These are phyloP conservation scores for Ursus arctos DNA, from an alignment of 2,113 vertebrate genomes.

Conservation along the genomic window DNA sequence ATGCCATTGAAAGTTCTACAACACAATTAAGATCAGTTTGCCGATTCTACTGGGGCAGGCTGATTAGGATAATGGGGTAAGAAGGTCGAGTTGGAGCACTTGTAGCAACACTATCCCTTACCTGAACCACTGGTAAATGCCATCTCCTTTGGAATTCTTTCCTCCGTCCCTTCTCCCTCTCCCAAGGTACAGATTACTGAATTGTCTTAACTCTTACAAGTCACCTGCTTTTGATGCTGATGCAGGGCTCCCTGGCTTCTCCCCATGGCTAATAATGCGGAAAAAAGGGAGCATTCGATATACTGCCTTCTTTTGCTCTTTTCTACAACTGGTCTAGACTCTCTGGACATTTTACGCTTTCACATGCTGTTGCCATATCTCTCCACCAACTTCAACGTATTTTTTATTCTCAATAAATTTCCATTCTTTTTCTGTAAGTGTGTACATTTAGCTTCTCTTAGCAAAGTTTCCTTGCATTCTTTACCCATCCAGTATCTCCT, in stretches of 20 bases:
- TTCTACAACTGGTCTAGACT: not conserved
- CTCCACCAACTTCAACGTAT: not conserved
- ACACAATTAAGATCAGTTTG: not conserved
- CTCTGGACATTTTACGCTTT: conserved; percentile 31
- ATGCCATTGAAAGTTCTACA: not conserved
- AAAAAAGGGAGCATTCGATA: not conserved
- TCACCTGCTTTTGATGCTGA: not conserved
- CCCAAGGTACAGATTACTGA: not conserved
- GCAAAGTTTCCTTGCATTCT: not conserved
- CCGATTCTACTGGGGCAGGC: not conserved
- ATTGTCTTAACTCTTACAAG: not conserved
- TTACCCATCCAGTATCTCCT: not conserved
- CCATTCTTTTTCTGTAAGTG: not conserved
- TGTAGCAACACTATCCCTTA: not conserved
- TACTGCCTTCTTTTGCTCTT: not conserved
- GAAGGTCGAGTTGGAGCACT: conserved; percentile 14
- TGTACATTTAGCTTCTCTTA: not conserved
- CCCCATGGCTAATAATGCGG: not conserved
- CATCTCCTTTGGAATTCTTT: not conserved
- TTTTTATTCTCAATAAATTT: conserved; percentile 54
- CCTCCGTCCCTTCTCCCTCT: not conserved
- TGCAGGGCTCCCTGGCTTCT: not conserved
- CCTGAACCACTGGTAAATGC: not conserved
- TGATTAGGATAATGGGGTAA: conserved; percentile 13
- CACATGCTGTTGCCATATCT: not conserved